Percentiles rank a stretch among this genome's conserved stretches.
Evolutionary conservation across 2,888 invertebrate genomes (phyloP).

Genomic region (Torymus tubicola): DNA sequence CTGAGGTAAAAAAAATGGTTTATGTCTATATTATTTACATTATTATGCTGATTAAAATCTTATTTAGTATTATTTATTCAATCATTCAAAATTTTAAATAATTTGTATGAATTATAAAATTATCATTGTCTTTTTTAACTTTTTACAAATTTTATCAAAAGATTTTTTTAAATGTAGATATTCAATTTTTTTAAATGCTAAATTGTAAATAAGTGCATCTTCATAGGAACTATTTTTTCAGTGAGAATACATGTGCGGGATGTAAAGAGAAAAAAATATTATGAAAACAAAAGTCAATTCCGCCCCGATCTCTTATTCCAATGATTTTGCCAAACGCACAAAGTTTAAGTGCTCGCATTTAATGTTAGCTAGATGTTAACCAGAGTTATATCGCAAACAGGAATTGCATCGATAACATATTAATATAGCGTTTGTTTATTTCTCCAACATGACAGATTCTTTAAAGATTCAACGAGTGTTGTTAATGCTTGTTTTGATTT

Average conservation of each 20-base stretch:
- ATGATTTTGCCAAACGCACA: constrained; percentile 51
- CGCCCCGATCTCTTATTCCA: constrained; percentile 46
- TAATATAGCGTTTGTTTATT: constrained; percentile 15
- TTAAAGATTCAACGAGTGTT: constrained; percentile 19
- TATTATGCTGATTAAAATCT: too few species aligned
- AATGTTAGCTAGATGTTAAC: constrained; percentile 34
- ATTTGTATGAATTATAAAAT: too few species aligned
- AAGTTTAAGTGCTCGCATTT: constrained; percentile 51
- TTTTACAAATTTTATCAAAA: too few species aligned
- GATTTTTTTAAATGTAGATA: too few species aligned
- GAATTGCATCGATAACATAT: constrained; percentile 24
- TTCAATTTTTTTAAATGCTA: too few species aligned
- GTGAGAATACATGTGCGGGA: background rate
- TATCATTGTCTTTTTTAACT: too few species aligned
- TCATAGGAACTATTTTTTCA: too few species aligned
- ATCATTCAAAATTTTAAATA: too few species aligned
- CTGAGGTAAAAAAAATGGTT: too few species aligned
- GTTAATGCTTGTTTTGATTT: constrained; percentile 35
- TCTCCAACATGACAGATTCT: constrained; percentile 11
- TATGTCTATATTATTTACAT: too few species aligned
- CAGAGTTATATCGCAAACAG: constrained; percentile 34
- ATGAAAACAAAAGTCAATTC: constrained; percentile 32
- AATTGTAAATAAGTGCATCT: too few species aligned
- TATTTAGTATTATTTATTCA: too few species aligned
- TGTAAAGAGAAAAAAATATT: constrained; percentile 12